Percentiles rank a stretch among this genome's conserved stretches.
phyloP scores from a whole-genome alignment of 2,888 invertebrate genomes.

The Rhopalosiphum nymphaeae region DNA sequence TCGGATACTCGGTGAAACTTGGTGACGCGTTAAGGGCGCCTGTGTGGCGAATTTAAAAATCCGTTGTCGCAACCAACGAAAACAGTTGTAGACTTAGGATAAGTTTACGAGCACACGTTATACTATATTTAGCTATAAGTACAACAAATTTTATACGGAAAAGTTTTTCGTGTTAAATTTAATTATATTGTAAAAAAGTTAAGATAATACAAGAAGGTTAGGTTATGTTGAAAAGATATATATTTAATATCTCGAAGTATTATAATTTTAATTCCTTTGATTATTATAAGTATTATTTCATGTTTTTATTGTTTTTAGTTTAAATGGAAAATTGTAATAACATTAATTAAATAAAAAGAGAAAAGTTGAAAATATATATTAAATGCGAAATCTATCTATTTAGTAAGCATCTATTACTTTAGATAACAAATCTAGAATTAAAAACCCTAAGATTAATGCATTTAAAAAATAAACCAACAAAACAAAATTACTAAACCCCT shows the following conservation, averaged over 20 bases:
- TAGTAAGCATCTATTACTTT: not conserved
- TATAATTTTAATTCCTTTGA: not conserved
- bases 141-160: not conserved
- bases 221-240: too few species aligned
- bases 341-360: not conserved
- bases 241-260: not conserved
- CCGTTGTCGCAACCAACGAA: not conserved
- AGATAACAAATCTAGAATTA: conserved; percentile 19
- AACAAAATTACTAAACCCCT: conserved; percentile 17
- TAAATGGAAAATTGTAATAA: not conserved
- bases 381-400: not conserved
- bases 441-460: not conserved
- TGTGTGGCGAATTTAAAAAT: conserved; percentile 49
- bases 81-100: conserved; percentile 7
- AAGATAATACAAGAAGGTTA: not conserved
- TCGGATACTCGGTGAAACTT: conserved; percentile 17
- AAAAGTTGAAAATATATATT: not conserved
- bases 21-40: conserved; percentile 51
- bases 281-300: not conserved
- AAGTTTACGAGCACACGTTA: not conserved
- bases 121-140: not conserved
- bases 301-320: not conserved
- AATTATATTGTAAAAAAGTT: not conserved
- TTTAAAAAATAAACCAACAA: conserved; percentile 13
- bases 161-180: not conserved